Evolutionary conservation across 2,797 vertebrate species (phyloP), one percentile per base, ranked within the genome.

Genomic region (Coccyzus lansbergi): DNA sequence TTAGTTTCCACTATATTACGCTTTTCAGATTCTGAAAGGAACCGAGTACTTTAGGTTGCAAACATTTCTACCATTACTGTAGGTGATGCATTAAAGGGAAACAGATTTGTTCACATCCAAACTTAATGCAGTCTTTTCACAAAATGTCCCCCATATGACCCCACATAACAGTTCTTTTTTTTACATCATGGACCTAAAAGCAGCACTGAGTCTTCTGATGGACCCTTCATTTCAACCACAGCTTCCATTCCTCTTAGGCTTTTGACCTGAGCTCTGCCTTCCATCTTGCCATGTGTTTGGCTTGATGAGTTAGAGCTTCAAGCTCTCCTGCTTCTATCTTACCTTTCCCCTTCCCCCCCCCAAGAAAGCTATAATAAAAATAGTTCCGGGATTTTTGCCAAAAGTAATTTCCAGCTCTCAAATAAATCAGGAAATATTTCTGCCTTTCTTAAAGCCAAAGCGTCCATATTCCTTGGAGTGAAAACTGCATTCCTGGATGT

Each of bases 1-100:
- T 84, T 78, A 81, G 46, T 93, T 95, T 95, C 92, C 68, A 68
- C 92, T 90, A 6, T 93, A 64, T 95, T 96, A 74, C 86, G 74
- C 65, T 94, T 71, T 26, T 51, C 64, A 70, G 64, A 64, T 70
- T 83, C 79, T 82, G 67, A 94, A 92, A 91, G 51, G 81, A 74
- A 33, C 56, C 82, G 70, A 70, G 77, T 94, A 69, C 68, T 96
- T 95, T 65, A 75, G 56, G 42, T 86, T 95, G 86, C 83, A 92
- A 87, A 92, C 87, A 28, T 84, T 81, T 86, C 62, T 77, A 18
- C 77, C 58, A 34, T 91, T 92, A 91, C 71, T 42, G 78, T 48
- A 76, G 52, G 58, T 95, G 77, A 94, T 96, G 83, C 87, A 93
- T 96, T 96, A 97, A 88, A 92, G 25, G 76, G 76, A 95, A 97